Conservation (phyloP, 1,140 invertebrate species). For the Brachionus manjavacas region DNA sequence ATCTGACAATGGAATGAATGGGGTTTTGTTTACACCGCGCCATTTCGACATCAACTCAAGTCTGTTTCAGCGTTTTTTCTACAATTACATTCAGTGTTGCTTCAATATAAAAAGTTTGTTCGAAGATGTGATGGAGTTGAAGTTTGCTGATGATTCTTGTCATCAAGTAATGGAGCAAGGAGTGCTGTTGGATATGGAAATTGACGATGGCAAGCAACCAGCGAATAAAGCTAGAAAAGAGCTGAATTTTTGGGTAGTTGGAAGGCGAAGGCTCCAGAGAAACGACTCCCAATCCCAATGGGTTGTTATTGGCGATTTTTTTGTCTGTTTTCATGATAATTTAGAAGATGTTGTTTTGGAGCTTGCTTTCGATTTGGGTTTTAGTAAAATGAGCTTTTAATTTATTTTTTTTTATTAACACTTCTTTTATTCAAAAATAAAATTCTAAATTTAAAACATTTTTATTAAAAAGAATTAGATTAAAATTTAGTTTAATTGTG, state of each 20-base stretch:
- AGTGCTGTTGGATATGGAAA: not conserved
- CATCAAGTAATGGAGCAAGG: slow-evolving; percentile 19
- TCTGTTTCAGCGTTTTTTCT: not conserved
- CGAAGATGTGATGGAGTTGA: not conserved
- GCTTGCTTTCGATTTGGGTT: slow-evolving; percentile 8
- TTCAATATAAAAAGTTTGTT: slow-evolving; percentile 15
- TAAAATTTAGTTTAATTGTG: too few species aligned
- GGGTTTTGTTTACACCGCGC: not conserved
- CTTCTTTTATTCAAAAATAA: too few species aligned
- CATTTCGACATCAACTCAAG: not conserved
- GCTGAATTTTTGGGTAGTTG: slow-evolving; percentile 22
- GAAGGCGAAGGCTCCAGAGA: not conserved
- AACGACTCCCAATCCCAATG: not conserved
- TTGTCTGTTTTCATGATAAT: slow-evolving; percentile 13
- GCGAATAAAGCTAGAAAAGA: not conserved
- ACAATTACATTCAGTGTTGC: not conserved
- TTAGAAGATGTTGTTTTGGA: not conserved
- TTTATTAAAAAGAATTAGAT: too few species aligned
- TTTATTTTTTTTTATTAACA: not conserved
- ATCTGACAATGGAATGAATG: not conserved
- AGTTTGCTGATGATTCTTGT: not conserved
- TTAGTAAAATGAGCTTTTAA: not conserved
- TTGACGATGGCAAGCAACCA: not conserved
- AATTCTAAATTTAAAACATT: too few species aligned
- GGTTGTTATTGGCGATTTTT: not conserved